Conservation (phyloP, 2,888 invertebrate genomes). For the Phaedon cochleariae region DNA sequence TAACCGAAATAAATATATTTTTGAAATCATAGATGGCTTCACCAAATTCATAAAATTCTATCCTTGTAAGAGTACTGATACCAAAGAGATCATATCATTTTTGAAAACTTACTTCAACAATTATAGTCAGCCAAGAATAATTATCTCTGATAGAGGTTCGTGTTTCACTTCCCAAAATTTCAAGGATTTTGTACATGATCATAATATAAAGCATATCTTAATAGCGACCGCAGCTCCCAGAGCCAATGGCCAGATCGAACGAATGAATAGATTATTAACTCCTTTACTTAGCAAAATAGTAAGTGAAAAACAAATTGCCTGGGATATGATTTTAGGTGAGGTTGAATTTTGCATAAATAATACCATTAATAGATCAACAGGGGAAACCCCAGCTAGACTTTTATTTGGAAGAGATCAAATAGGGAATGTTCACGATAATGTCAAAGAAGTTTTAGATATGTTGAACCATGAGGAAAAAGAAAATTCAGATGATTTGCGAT, state of each 20-base stretch:
- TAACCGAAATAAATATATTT: too few species aligned
- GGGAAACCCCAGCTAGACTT: slow-evolving; percentile 43
- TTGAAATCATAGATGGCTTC: too few species aligned
- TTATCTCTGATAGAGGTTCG: slow-evolving; percentile 39
- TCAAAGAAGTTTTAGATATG: slow-evolving; percentile 2
- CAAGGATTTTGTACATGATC: slow-evolving; percentile 26
- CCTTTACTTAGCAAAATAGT: slow-evolving; percentile 30
- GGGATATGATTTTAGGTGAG: slow-evolving; percentile 36
- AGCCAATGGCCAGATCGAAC: slow-evolving; percentile 41
- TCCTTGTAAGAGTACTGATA: too few species aligned
- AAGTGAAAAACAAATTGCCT: slow-evolving; percentile 20
- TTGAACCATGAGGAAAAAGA: not conserved
- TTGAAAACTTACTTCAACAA: not conserved
- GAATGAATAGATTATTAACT: slow-evolving; percentile 33
- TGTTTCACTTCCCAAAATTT: slow-evolving; percentile 32
- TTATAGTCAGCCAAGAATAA: slow-evolving; percentile 29
- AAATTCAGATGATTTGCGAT: slow-evolving; percentile 8
- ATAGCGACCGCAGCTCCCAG: slow-evolving; percentile 37
- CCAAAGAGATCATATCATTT: too few species aligned
- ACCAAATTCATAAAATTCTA: too few species aligned
- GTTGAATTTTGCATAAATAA: slow-evolving; percentile 42
- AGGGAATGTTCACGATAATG: slow-evolving; percentile 15
- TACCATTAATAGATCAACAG: slow-evolving; percentile 45
- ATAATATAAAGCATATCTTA: slow-evolving; percentile 27
- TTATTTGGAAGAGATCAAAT: slow-evolving; percentile 43